Evolutionary conservation across 2,797 vertebrate genomes (phyloP).

Genomic region (Arnoldichthys spilopterus): DNA sequence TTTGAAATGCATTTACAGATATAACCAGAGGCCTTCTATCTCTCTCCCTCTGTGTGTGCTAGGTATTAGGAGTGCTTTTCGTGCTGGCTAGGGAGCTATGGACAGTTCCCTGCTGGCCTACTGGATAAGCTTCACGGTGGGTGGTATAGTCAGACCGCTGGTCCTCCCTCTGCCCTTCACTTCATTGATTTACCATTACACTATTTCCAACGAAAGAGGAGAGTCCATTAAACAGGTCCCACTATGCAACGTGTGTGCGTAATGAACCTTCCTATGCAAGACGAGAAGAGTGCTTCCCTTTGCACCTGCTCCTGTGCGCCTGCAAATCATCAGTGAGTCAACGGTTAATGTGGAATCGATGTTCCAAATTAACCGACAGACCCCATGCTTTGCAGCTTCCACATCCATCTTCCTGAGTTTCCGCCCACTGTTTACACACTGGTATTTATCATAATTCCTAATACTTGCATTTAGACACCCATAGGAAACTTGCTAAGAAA

Average conservation of each 20-base stretch:
- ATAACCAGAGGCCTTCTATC: neutral
- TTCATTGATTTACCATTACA: conserved; percentile 82
- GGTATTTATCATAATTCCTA: neutral
- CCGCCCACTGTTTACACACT: conserved; percentile 41
- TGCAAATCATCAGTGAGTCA: conserved; percentile 73
- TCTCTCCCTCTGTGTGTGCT: conserved; percentile 13
- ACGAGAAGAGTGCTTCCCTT: conserved; percentile 62
- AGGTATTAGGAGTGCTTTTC: conserved; percentile 14
- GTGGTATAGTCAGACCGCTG: conserved; percentile 55
- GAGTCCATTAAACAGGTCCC: conserved; percentile 79
- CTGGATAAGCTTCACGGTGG: conserved; percentile 56
- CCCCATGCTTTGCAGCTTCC: conserved; percentile 63
- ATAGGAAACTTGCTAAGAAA: neutral
- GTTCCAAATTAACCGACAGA: conserved; percentile 77
- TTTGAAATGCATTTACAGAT: neutral
- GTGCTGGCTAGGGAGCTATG: conserved; percentile 35
- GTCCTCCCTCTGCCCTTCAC: conserved; percentile 75
- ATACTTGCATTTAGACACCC: conserved; percentile 23
- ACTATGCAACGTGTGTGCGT: conserved; percentile 70
- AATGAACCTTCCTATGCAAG: conserved; percentile 67
- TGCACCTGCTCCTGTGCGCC: conserved; percentile 70
- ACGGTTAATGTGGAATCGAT: conserved; percentile 82
- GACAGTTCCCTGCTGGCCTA: conserved; percentile 41
- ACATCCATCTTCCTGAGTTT: conserved; percentile 41
- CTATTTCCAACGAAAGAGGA: conserved; percentile 72